Conservation (phyloP, 2,113 vertebrate species). For the Calonectris borealis region DNA sequence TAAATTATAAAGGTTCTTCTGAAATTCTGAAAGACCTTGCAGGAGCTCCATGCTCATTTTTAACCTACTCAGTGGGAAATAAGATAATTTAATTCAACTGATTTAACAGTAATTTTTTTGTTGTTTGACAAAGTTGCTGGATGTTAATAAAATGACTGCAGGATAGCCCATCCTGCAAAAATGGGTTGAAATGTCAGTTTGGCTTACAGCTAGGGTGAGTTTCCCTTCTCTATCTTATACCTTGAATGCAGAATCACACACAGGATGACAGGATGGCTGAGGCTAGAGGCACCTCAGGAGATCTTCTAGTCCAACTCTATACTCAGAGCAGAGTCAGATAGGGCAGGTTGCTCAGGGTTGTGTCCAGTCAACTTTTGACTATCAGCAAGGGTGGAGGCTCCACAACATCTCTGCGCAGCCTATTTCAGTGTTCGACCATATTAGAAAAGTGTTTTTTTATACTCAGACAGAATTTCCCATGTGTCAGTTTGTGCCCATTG, state of each 20-base stretch:
- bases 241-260: accelerated
- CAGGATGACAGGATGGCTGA: neutral
- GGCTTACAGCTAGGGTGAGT: neutral
- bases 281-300: neutral
- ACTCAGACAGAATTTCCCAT: neutral
- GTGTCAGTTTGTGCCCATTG: neutral
- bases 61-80: neutral
- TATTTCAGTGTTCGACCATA: neutral
- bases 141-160: neutral
- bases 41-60: neutral
- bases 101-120: neutral
- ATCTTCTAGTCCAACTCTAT: neutral
- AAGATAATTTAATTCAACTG: neutral
- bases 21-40: neutral
- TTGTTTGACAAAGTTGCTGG: neutral
- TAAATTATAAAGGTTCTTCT: neutral
- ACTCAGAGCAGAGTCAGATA: neutral
- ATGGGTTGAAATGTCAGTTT: neutral
- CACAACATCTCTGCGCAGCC: neutral
- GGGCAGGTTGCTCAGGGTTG: neutral
- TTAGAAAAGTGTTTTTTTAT: neutral
- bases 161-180: neutral
- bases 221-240: neutral
- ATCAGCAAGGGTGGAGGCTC: neutral
- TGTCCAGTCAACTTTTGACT: neutral